A percentile compares a stretch with the other conserved stretches of the same genome.
phyloP scores from a whole-genome alignment of 2,113 vertebrate species.

The Corydoras maculifer region DNA sequence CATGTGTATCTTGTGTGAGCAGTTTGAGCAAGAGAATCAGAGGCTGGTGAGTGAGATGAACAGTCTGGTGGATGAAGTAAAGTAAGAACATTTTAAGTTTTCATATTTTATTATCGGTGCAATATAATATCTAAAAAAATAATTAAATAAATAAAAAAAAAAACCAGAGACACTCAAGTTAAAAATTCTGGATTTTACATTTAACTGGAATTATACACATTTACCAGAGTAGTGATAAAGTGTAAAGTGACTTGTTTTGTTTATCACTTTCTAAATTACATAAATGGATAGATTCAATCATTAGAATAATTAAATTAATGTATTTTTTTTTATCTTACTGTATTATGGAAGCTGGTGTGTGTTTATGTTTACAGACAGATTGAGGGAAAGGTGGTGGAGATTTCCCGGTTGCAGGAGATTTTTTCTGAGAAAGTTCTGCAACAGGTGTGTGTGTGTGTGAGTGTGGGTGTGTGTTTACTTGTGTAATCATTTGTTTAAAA shows the following conservation, averaged over 20 bases:
- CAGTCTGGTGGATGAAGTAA: slow-evolving; percentile 91
- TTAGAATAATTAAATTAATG: no score
- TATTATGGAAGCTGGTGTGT: background rate
- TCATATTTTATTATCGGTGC: background rate
- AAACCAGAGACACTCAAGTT: no score
- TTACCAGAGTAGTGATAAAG: no score
- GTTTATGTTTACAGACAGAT: slow-evolving; percentile 75
- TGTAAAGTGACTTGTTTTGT: no score
- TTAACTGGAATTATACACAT: no score
- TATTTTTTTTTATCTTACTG: no score
- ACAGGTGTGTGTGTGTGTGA: slow-evolving; percentile 67
- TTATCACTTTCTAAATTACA: no score
- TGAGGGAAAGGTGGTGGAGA: slow-evolving; percentile 96
- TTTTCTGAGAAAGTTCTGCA: slow-evolving; percentile 96
- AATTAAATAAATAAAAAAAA: no score
- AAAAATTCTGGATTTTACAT: no score
- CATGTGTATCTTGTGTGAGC: background rate
- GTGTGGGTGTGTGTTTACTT: background rate
- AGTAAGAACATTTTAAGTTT: slow-evolving; percentile 57
- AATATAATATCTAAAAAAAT: no score
- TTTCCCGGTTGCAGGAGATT: slow-evolving; percentile 94
- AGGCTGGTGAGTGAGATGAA: slow-evolving; percentile 91
- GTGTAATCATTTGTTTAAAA: no score
- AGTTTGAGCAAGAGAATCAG: slow-evolving; percentile 98
- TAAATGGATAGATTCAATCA: no score